phyloP scores from a whole-genome alignment of 2,888 invertebrate genomes.

The Ornithoptera priamus region DNA sequence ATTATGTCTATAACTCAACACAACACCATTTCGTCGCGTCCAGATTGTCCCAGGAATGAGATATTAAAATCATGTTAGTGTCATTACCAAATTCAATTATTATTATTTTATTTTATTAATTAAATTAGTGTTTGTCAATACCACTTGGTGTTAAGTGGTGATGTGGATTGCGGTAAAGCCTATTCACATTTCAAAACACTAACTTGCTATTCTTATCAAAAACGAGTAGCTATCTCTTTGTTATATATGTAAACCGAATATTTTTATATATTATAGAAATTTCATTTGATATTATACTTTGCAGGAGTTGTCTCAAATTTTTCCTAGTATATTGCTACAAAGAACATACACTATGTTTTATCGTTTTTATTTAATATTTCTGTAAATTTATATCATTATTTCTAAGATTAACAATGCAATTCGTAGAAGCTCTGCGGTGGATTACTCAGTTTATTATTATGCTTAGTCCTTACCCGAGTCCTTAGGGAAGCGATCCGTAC shows the following conservation, averaged over 20 bases:
- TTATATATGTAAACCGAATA: too few species aligned
- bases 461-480: background rate
- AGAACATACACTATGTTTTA: background rate
- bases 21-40: too few species aligned
- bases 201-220: background rate
- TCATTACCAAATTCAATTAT: too few species aligned
- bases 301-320: background rate
- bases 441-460: background rate
- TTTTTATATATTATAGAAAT: background rate
- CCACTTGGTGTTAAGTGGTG: too few species aligned
- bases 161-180: too few species aligned
- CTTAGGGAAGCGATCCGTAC: constrained; percentile 8
- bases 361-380: background rate
- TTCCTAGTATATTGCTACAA: background rate
- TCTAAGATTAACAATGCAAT: background rate
- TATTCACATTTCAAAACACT: too few species aligned
- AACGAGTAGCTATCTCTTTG: background rate
- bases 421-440: background rate
- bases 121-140: too few species aligned
- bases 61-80: too few species aligned
- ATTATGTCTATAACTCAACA: too few species aligned
- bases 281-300: background rate
- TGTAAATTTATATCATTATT: background rate
- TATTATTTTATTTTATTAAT: too few species aligned
- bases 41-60: too few species aligned